Conservation (phyloP, 2,113 vertebrate genomes). For the Perca flavescens region DNA sequence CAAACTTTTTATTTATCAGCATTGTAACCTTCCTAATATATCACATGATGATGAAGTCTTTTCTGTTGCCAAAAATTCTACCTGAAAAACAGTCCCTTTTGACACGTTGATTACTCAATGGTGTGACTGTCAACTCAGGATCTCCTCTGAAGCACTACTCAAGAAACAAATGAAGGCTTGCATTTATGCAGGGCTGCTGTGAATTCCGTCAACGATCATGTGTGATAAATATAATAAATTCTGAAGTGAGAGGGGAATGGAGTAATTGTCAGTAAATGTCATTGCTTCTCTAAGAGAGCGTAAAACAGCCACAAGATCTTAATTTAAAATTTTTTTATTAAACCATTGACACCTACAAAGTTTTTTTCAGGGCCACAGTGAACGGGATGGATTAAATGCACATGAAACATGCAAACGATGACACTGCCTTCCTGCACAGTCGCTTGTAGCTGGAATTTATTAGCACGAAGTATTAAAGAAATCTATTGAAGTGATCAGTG, state of each 20-base stretch:
- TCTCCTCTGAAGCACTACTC: slow-evolving; percentile 43
- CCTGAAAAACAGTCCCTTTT: slow-evolving; percentile 18
- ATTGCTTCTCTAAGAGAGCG: slow-evolving; percentile 39
- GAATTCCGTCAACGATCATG: slow-evolving; percentile 49
- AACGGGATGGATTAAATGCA: slow-evolving; percentile 27
- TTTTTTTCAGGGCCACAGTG: slow-evolving; percentile 8
- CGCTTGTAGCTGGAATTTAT: slow-evolving; percentile 7
- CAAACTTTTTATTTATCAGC: neutral
- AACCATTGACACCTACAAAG: slow-evolving; percentile 13
- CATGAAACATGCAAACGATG: slow-evolving; percentile 22
- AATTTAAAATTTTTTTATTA: neutral
- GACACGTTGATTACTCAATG: slow-evolving; percentile 15
- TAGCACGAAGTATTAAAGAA: slow-evolving; percentile 2
- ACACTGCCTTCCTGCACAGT: neutral
- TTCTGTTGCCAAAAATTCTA: slow-evolving; percentile 1
- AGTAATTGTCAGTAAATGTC: slow-evolving; percentile 49
- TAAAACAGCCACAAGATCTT: slow-evolving; percentile 20
- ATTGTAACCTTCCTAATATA: neutral
- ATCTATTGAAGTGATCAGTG: slow-evolving; percentile 7
- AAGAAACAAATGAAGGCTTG: slow-evolving; percentile 55
- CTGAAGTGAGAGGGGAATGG: slow-evolving; percentile 34
- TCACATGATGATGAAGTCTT: neutral
- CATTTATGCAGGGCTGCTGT: slow-evolving; percentile 41
- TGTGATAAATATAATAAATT: slow-evolving; percentile 52
- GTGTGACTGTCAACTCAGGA: slow-evolving; percentile 30